These are phyloP conservation scores for Menura novaehollandiae DNA, from an alignment of 2,113 vertebrate species.

Conservation along the genomic window DNA sequence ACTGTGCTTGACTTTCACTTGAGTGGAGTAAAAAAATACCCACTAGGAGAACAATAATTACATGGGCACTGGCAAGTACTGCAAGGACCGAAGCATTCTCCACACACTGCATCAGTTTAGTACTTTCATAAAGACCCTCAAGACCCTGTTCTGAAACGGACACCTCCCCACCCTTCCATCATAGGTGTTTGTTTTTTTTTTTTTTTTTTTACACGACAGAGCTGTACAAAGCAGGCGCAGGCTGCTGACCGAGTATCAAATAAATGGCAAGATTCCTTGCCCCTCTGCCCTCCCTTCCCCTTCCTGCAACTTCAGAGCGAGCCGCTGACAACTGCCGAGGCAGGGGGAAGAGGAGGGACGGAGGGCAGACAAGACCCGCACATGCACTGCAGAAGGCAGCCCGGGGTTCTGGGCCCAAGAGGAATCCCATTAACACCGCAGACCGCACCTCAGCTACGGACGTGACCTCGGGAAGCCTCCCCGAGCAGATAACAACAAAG, in stretches of 20 bases:
- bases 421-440: not conserved
- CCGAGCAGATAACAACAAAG: not conserved
- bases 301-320: not conserved
- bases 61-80: not conserved
- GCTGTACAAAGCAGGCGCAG: not conserved
- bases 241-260: not conserved
- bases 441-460: not conserved
- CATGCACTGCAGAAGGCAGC: not conserved
- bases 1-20: not conserved
- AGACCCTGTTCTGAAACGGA: not conserved
- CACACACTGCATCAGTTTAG: not conserved
- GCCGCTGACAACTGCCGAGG: not conserved
- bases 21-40: not conserved
- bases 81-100: not conserved
- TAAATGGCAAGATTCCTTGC: conserved; percentile 12
- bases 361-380: not conserved
- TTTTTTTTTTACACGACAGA: not conserved
- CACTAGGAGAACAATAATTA: not conserved
- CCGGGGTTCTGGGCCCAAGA: not conserved
- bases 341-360: not conserved
- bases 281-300: not conserved
- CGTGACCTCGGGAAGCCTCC: not conserved
- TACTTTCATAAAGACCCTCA: not conserved
- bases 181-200: accelerated
- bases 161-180: not conserved